Evolutionary conservation across 1,140 invertebrate genomes (phyloP), one percentile per base, ranked within the genome.

Genomic region (Drosophila neocordata): DNA sequence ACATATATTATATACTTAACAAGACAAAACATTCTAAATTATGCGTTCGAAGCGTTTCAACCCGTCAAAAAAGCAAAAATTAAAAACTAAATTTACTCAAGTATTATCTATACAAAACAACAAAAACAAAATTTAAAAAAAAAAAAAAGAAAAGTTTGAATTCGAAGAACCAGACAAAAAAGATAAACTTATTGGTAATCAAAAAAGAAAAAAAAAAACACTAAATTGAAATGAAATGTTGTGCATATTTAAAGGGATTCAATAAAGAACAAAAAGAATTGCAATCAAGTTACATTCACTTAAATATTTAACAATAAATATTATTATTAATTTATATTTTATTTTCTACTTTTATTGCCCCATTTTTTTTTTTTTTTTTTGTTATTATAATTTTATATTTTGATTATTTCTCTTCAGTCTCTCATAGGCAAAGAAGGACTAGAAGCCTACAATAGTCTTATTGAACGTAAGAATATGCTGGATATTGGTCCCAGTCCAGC

Each of bases 401-500:
- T 41, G 44, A 35, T 41, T 15, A 22, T 20, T 31, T 13, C 35
- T 8, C 11, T 3, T 3, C 92, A 96, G 95, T 94, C 94, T 4
- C 95, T 95, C 37, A 93, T 97, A 65, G 96, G 95, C n/a, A 94
- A 95, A 73, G 95, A 96, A 82, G 95, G 97, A 34, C 97, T 97
- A 85, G 95, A 97, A 88, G 98, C 97, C 0, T 99, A 99, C 93
- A 96, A 97, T 88, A 96, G 95, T 76, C 92, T 99, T 34, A 97
- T 99, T 38, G 97, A 98, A 77, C 95, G 90, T 34, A 91, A 91
- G 56, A 71, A 76, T n/a, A 75, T 89, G 51, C 52, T 91, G 64
- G 83, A 89, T 37, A 85, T 90, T 0, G 83, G 75, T 2, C 63
- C 82, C 27, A 89, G 79, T 67, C 89, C 89, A 12, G 89, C 79